Evolutionary conservation across 2,113 vertebrate species (phyloP).

Genomic region (Hepsetus odoe): DNA sequence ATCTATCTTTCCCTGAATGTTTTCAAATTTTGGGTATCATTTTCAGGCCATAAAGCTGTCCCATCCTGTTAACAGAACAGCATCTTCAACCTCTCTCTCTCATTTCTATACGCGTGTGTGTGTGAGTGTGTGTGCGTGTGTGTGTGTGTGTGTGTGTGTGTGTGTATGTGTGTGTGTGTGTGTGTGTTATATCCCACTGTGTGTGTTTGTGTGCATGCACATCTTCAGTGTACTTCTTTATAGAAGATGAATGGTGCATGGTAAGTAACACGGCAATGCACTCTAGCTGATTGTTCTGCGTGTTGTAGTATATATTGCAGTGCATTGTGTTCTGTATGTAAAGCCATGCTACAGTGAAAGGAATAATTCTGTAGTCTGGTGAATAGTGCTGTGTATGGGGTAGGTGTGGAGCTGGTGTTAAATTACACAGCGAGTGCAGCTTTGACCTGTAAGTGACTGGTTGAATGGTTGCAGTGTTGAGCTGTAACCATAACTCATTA

Average conservation of each 20-base stretch:
- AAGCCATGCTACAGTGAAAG: constrained; percentile 21
- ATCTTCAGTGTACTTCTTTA: constrained; percentile 1
- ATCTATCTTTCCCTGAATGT: no score
- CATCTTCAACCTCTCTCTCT: constrained; percentile 45
- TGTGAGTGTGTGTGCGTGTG: neutral
- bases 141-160: constrained; percentile 1
- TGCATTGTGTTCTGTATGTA: constrained; percentile 15
- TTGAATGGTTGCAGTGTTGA: neutral
- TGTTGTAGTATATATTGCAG: constrained; percentile 24
- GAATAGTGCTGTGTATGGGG: neutral
- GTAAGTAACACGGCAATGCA: neutral
- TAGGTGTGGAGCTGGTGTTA: neutral
- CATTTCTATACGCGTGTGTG: neutral
- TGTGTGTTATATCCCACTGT: no score
- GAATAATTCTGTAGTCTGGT: neutral
- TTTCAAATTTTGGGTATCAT: no score
- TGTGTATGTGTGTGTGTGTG: neutral
- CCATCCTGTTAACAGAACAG: neutral
- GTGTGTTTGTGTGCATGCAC: neutral
- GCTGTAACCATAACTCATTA: constrained; percentile 3
- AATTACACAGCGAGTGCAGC: neutral
- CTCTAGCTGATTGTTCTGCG: neutral
- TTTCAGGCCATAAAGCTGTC: no score
- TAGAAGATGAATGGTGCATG: constrained; percentile 7
- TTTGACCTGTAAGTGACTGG: constrained; percentile 4